Evolutionary conservation across 2,888 invertebrate species (phyloP), one percentile per base, ranked within the genome.

Genomic region (Polydesmus complanatus): DNA sequence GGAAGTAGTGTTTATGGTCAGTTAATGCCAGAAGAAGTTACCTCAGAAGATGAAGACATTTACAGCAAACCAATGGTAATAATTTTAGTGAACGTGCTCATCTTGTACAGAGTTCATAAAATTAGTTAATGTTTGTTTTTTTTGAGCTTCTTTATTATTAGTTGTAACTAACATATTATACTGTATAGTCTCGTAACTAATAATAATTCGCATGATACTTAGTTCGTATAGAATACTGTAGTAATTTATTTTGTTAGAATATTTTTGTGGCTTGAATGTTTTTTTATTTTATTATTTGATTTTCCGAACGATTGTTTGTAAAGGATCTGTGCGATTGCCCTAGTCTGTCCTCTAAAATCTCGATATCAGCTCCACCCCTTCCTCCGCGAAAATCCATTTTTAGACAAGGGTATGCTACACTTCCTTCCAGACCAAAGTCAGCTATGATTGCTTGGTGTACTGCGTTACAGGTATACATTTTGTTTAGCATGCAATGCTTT

Each of bases 11-110:
- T 69, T 58, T 78, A 78, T 72, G 82, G 76, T 73, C 81, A 71
- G 77, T 78, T 70, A 76, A 78, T 67, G 73, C 62, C 64, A 27
- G 65, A 64, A 52, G 62, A 62, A 21, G 51, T 64, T 8, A 64
- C 64, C 2, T 67, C 67, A 19, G 68, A 69, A 47, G 84, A 82
- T 68, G 81, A 83, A 63, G 83, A 84, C 74, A 81, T 85, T 23
- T 88, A 88, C 71, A 86, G 86, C 64, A 83, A 83, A 72, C 86
- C 87, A 1, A 76, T 79, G 71, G 84, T 63, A 62, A 52, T n/a
- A n/a, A n/a, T n/a, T n/a, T n/a, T n/a, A n/a, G n/a, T n/a, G n/a
- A n/a, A 18, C 27, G 14, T 47, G 48, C n/a, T 47, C 11, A 47
- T 47, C n/a, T 47, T 11, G 11, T 14, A n/a, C n/a, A 47, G 14